These are phyloP conservation scores for Colossoma macropomum DNA, from an alignment of 2,113 vertebrate genomes.

Conservation along the genomic window DNA sequence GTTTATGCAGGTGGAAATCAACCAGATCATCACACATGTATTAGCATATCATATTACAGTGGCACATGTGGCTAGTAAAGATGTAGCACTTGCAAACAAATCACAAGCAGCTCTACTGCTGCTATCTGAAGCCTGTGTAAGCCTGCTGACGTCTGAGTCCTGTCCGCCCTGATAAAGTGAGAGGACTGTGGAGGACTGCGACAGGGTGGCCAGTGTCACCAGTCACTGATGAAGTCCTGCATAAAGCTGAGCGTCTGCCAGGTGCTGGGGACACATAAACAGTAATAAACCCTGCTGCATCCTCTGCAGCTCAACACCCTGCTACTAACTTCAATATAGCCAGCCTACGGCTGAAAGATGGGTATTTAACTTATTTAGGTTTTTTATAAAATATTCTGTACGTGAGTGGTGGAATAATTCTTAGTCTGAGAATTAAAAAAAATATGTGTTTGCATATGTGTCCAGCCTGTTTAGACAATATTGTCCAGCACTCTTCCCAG, in stretches of 20 bases:
- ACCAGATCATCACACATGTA: not conserved
- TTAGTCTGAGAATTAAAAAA: too few relatives aligned
- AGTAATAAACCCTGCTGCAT: not conserved
- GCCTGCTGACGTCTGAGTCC: not conserved
- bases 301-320: slow-evolving; percentile 9
- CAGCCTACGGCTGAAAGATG: not conserved
- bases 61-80: not conserved
- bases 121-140: not conserved
- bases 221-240: too few relatives aligned
- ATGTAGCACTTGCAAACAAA: not conserved
- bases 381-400: not conserved
- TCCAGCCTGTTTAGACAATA: not conserved
- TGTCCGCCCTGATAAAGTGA: not conserved
- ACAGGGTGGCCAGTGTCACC: not conserved
- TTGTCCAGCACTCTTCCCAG: not conserved
- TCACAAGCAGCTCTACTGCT: not conserved
- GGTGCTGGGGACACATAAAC: not conserved
- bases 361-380: not conserved
- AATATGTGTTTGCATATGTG: too few relatives aligned
- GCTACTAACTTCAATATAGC: not conserved
- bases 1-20: not conserved
- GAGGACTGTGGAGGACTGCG: not conserved
- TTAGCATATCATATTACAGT: not conserved
- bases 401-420: not conserved
- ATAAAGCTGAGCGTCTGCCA: not conserved